These are phyloP conservation scores for Leuctra nigra DNA, from an alignment of 2,888 invertebrate species.

Conservation along the genomic window DNA sequence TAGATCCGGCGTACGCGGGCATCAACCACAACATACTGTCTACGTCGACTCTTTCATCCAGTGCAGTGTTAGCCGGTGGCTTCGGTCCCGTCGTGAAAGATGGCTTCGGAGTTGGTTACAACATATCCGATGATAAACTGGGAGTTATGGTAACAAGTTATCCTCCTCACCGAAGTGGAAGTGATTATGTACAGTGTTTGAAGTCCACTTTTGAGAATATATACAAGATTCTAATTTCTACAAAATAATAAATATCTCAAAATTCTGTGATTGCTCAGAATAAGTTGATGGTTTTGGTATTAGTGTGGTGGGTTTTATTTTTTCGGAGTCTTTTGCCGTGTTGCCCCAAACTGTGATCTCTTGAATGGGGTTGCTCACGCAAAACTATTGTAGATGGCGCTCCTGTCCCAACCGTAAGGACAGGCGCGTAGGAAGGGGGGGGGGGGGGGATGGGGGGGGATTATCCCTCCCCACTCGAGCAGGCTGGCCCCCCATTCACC, in stretches of 20 bases:
- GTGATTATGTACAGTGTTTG: constrained; percentile 63
- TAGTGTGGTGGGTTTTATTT: neutral
- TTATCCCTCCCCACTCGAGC: no score
- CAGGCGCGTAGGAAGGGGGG: no score
- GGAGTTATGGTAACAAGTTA: constrained; percentile 83
- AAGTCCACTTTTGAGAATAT: constrained; percentile 68
- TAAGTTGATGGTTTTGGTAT: neutral
- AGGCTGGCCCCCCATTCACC: no score
- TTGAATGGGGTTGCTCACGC: no score
- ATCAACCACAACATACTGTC: constrained; percentile 89
- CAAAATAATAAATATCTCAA: constrained; percentile 7
- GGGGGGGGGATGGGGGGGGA: no score
- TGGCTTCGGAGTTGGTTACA: constrained; percentile 91
- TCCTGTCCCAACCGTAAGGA: no score
- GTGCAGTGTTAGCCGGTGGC: constrained; percentile 78
- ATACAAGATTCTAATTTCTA: constrained; percentile 37
- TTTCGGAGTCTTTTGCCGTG: no score
- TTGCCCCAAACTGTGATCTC: no score
- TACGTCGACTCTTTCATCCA: constrained; percentile 87
- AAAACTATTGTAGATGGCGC: no score
- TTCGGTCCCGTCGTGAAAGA: constrained; percentile 90
- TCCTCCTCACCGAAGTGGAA: constrained; percentile 61
- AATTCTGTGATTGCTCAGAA: neutral
- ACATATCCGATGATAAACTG: constrained; percentile 71
- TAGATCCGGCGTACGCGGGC: constrained; percentile 66